These are phyloP conservation scores for Tiliacea aurago DNA, from an alignment of 2,888 invertebrate species.

Conservation along the genomic window DNA sequence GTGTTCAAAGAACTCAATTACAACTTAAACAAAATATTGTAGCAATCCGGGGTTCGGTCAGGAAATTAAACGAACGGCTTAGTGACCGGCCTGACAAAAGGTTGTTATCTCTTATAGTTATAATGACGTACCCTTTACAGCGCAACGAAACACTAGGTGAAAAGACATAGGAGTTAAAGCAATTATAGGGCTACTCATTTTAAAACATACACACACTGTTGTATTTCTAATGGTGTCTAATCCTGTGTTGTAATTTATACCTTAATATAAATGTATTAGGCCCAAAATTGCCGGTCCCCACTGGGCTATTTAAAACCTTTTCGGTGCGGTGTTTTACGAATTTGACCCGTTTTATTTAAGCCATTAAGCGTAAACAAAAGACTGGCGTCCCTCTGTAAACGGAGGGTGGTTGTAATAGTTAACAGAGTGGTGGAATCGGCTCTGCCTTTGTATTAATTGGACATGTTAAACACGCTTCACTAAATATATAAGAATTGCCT, in stretches of 20 bases:
- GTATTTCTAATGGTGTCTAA: slow-evolving; percentile 77
- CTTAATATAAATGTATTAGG: slow-evolving; percentile 77
- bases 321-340: slow-evolving; percentile 83
- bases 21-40: slow-evolving; percentile 88
- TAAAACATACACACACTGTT: slow-evolving; percentile 77
- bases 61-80: slow-evolving; percentile 89
- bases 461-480: slow-evolving; percentile 87
- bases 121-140: slow-evolving; percentile 81
- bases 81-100: slow-evolving; percentile 82
- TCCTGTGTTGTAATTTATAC: slow-evolving; percentile 77
- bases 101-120: slow-evolving; percentile 85
- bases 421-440: slow-evolving; percentile 82
- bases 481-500: slow-evolving; percentile 84
- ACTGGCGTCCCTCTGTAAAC: slow-evolving; percentile 84
- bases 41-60: slow-evolving; percentile 84
- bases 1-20: slow-evolving; percentile 88
- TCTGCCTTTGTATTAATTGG: slow-evolving; percentile 87
- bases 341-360: slow-evolving; percentile 89
- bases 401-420: slow-evolving; percentile 86
- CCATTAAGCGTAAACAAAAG: slow-evolving; percentile 90
- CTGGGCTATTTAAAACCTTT: slow-evolving; percentile 82
- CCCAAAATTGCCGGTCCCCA: slow-evolving; percentile 73
- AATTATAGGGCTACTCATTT: slow-evolving; percentile 82
- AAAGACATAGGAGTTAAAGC: slow-evolving; percentile 79
- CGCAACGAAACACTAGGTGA: slow-evolving; percentile 77